phyloP scores from a whole-genome alignment of 2,888 invertebrate species.

The Drosophila cognata region DNA sequence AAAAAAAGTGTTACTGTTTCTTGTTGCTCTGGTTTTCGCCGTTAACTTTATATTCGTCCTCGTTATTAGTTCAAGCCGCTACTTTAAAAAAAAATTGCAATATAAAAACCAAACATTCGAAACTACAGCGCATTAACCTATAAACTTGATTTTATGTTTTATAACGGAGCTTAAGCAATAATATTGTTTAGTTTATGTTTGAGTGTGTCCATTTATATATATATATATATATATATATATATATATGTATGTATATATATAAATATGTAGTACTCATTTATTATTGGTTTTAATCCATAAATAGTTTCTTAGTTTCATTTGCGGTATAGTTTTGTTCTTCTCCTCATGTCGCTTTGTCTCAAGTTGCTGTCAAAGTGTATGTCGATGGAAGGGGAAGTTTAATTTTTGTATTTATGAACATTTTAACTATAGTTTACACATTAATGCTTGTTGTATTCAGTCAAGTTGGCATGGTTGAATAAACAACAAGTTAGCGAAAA shows the following conservation, averaged over 20 bases:
- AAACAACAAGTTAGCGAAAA: neutral
- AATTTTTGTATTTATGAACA: neutral
- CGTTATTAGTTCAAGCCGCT: constrained; percentile 45
- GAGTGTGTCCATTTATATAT: constrained; percentile 16
- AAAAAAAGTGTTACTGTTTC: constrained; percentile 21
- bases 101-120: constrained; percentile 55
- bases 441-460: constrained; percentile 1
- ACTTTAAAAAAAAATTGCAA: constrained; percentile 60
- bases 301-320: constrained; percentile 18
- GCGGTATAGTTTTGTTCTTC: constrained; percentile 7
- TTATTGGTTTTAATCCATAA: constrained; percentile 15
- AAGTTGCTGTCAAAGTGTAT: constrained; percentile 5
- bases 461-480: constrained; percentile 1
- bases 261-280: constrained; percentile 1
- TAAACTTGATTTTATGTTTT: constrained; percentile 33
- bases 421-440: neutral
- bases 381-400: neutral
- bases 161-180: constrained; percentile 49
- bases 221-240: neutral
- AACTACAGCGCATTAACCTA: constrained; percentile 70
- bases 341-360: neutral
- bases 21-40: constrained; percentile 1
- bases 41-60: constrained; percentile 1
- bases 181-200: constrained; percentile 12
- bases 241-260: neutral